A percentile compares a stretch with the other conserved stretches of the same genome.
phyloP scores from a whole-genome alignment of 2,888 invertebrate genomes.

The Philereme transversata region DNA sequence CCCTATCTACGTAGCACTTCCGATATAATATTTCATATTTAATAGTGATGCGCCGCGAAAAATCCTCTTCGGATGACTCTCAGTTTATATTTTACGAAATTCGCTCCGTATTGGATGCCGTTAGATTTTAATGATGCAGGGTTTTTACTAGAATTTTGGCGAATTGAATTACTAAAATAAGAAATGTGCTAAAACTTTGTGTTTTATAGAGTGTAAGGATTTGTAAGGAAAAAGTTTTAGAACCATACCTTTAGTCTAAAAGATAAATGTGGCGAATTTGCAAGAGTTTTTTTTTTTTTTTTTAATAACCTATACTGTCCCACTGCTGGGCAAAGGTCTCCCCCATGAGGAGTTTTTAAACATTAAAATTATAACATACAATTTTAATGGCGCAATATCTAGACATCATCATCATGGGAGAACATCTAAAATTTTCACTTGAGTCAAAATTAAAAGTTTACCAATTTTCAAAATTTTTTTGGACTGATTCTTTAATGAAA shows the following conservation, averaged over 20 bases:
- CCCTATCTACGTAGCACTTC: constrained; percentile 54
- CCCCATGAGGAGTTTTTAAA: no score
- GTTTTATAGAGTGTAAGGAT: neutral
- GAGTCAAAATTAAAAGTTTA: no score
- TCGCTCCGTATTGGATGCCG: constrained; percentile 44
- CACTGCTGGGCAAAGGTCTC: no score
- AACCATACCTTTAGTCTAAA: neutral
- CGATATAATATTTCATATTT: constrained; percentile 77
- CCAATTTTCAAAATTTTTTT: no score
- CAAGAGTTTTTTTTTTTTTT: no score
- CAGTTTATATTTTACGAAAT: constrained; percentile 47
- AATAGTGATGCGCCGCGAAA: constrained; percentile 73
- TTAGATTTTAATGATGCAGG: constrained; percentile 39
- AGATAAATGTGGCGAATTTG: no score
- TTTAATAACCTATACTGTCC: no score
- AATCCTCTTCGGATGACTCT: constrained; percentile 64
- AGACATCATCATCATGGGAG: no score
- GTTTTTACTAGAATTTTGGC: constrained; percentile 4
- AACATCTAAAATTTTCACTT: no score
- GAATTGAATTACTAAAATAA: constrained; percentile 14
- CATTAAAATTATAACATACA: no score
- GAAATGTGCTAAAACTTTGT: neutral
- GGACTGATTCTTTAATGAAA: no score
- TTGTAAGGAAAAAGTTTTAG: neutral
- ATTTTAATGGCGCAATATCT: no score